Conservation (phyloP, 1,140 invertebrate genomes). For the Zeugodacus cucurbitae region DNA sequence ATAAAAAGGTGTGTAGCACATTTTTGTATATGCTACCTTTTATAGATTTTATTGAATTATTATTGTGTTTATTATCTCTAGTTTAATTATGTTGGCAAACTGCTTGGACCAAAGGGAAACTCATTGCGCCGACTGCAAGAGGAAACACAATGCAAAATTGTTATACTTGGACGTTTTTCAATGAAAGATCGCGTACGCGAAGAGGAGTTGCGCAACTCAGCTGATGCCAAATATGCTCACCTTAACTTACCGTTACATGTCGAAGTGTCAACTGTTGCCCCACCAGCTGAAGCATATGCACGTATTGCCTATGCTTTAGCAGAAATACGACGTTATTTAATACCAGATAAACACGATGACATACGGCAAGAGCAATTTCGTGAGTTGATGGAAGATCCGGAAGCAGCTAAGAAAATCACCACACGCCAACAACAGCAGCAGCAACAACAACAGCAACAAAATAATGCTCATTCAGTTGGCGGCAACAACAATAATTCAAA, state of each 20-base stretch:
- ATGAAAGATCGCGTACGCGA: conserved; percentile 94
- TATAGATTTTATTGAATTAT: neutral
- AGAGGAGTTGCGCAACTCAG: conserved; percentile 86
- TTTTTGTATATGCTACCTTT: neutral
- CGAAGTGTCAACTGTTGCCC: conserved; percentile 88
- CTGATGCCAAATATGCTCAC: conserved; percentile 94
- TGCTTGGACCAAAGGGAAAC: conserved; percentile 92
- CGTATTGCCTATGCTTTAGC: conserved; percentile 89
- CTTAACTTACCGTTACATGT: conserved; percentile 93
- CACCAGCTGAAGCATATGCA: conserved; percentile 91
- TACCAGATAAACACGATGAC: conserved; percentile 82
- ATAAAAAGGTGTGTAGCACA: conserved; percentile 79
- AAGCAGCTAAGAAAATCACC: conserved; percentile 62
- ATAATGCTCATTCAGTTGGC: conserved; percentile 40
- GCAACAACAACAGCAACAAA: conserved; percentile 51
- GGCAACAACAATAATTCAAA: conserved; percentile 43
- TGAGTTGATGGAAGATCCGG: conserved; percentile 73
- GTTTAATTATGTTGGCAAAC: conserved; percentile 96
- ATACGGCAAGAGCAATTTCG: conserved; percentile 84
- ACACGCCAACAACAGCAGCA: conserved; percentile 60
- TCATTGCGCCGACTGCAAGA: conserved; percentile 93
- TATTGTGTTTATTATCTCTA: conserved; percentile 62
- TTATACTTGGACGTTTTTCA: conserved; percentile 91
- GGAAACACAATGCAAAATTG: conserved; percentile 97
- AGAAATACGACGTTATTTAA: conserved; percentile 77